Percentiles rank a stretch among this genome's conserved stretches.
phyloP scores from a whole-genome alignment of 2,113 vertebrate species.

The Eretmochelys imbricata region DNA sequence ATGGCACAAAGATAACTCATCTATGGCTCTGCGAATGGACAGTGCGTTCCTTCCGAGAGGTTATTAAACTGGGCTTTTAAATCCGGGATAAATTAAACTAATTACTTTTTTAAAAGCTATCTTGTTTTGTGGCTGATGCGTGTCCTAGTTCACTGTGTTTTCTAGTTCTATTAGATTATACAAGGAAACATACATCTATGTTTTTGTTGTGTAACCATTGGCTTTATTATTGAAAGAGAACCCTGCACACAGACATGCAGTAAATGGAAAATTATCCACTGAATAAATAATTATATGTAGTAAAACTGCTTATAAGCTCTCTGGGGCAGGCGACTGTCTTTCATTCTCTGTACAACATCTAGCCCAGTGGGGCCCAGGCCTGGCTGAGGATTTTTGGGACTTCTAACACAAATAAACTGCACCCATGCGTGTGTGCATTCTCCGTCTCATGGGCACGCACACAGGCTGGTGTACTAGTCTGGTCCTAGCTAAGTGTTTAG shows the following conservation, averaged over 20 bases:
- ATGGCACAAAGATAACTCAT: background rate
- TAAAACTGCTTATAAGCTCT: background rate
- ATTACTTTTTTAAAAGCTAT: slow-evolving; percentile 25
- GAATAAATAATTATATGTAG: background rate
- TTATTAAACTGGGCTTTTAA: background rate
- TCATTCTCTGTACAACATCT: background rate
- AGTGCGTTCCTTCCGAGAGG: background rate
- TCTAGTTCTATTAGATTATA: slow-evolving; percentile 3
- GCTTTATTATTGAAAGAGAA: background rate
- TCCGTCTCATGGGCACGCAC: background rate
- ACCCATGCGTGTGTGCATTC: background rate
- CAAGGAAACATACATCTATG: slow-evolving; percentile 1
- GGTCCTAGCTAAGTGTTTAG: background rate
- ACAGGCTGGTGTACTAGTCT: background rate
- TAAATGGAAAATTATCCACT: background rate
- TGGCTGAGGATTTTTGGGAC: background rate
- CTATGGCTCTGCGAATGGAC: background rate
- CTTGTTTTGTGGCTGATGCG: slow-evolving; percentile 30
- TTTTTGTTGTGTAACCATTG: slow-evolving; percentile 50
- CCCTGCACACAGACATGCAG: background rate
- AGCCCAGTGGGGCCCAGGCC: background rate
- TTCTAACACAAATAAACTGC: background rate
- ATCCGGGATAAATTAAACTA: background rate
- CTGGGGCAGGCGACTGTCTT: background rate
- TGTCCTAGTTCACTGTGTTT: slow-evolving; percentile 9